Evolutionary conservation across 2,888 invertebrate genomes (phyloP), one percentile per base, ranked within the genome.

Genomic region (Dynastes tityus): DNA sequence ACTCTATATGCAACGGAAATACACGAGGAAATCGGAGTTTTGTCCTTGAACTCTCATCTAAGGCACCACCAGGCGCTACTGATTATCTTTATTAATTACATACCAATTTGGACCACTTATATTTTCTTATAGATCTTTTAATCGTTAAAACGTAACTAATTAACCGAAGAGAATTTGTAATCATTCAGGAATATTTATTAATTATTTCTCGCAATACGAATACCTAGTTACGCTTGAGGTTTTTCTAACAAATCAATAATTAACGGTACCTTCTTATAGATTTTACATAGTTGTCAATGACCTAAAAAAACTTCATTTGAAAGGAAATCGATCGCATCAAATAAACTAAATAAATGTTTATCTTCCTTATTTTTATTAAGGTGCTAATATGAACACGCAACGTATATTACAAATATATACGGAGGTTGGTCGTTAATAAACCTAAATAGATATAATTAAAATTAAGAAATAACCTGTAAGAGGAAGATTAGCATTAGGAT

Each of bases 241-340:
- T 11, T 6, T 13, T 32, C 63, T 63, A 29, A 63, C 22, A 32
- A 9, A 32, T 32, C 9, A 11, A 32, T 63, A 32, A 6, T 8
- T 63, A 63, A 63, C 63, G 63, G 63, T 63, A 45, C 32, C 32
- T 37, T 5, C 6, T 65, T 58, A 9, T 22, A 58, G 16, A 6
- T 3, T n/a, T 16, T 22, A 3, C 1, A 45, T 40, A 45, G 6
- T 65, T 65, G 40, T 65, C 37, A 40, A 16, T 37, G 65, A 37
- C 65, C 65, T 29, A 68, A 68, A 68, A 68, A 68, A 16, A 4
- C 29, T 68, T 27, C 8, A 2, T 29, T 58, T 16, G 55, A 29
- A 49, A 68, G 51, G 53, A 68, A 68, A 68, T 67, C 29, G 68
- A 51, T 49, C 68, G 49, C 49, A 68, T 68, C 27, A 51, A 45